Evolutionary conservation across 2,888 invertebrate species (phyloP), one percentile per base, ranked within the genome.

Genomic region (Mesorhabditis spiculigera): DNA sequence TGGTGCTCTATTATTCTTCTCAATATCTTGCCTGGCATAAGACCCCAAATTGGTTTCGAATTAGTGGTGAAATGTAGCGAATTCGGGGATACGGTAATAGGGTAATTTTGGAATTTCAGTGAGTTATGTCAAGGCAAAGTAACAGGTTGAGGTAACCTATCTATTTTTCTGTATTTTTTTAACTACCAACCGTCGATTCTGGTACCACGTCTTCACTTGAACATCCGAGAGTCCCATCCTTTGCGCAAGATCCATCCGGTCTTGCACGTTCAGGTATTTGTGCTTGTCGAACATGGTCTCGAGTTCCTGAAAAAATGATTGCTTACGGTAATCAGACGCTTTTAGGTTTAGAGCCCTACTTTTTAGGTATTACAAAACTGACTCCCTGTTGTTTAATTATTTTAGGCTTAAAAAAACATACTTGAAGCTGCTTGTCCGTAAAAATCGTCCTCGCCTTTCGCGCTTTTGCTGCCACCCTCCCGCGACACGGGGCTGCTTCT

Each of bases 171-270:
- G 28, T 28, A 28, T 28, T 28, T 28, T n/a, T 28, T 28, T 28
- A 28, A 28, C 28, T 28, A 73, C 79, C 70, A 63, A 94, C 95
- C 96, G 91, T 90, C 97, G 90, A 87, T 97, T 97, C 88, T 97
- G 96, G 88, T 97, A 97, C 97, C 98, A 98, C 84, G 98, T 98
- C 89, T 98, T 98, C 87, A 98, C 97, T 90, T 99, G 98, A 68
- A 97, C 98, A 88, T 98, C 98, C 63, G 94, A 95, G 71, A 98
- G 90, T 83, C 94, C 93, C 82, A 98, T 86, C 73, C 86, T 82
- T 65, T 94, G 93, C 0, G 98, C 97, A 83, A 98, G 90, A 88
- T 98, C 97, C 94, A 97, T 95, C 79, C 97, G 82, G 87, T 98
- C 80, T 71, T 77, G 97, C 13, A 85, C 85, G 16, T 80, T 79